Conservation (phyloP, 92 coral and sea anemone species). For the Micromussa lordhowensis region DNA sequence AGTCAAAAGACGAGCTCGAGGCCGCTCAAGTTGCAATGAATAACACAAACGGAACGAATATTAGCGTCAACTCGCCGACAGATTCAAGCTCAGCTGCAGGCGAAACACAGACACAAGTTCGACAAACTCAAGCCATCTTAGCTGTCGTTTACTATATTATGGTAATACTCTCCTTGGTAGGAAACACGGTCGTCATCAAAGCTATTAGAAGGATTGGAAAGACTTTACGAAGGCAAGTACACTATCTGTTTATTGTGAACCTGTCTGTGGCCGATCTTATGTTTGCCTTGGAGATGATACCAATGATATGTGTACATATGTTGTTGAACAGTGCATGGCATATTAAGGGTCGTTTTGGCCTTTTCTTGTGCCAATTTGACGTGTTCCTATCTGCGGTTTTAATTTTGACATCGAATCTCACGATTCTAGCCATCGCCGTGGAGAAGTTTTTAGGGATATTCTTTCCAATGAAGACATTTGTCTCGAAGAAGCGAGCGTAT, state of each 20-base stretch:
- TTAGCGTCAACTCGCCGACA: neutral
- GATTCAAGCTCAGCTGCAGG: neutral
- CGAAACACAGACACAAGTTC: neutral
- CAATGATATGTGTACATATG: conserved; percentile 14
- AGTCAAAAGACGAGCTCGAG: neutral
- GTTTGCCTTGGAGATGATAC: conserved; percentile 33
- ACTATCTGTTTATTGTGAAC: conserved; percentile 26
- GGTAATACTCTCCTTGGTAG: conserved; percentile 17
- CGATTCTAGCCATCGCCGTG: conserved; percentile 35
- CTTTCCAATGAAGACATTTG: conserved; percentile 31
- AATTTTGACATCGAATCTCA: conserved; percentile 23
- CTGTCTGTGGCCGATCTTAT: conserved; percentile 43
- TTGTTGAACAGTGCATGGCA: conserved; percentile 20
- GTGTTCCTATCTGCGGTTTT: conserved; percentile 10
- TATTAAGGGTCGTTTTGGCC: conserved; percentile 14
- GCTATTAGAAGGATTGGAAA: conserved; percentile 2
- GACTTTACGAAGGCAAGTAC: conserved; percentile 4
- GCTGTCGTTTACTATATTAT: neutral
- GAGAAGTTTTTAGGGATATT: conserved; percentile 28
- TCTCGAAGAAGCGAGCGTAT: conserved; percentile 23
- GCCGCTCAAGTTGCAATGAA: neutral
- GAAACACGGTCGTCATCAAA: conserved; percentile 28
- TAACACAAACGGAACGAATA: neutral
- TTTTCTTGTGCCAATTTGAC: conserved; percentile 25
- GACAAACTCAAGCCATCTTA: neutral